phyloP scores from a whole-genome alignment of 1,140 invertebrate genomes.

The Trypoxylus dichotomus region DNA sequence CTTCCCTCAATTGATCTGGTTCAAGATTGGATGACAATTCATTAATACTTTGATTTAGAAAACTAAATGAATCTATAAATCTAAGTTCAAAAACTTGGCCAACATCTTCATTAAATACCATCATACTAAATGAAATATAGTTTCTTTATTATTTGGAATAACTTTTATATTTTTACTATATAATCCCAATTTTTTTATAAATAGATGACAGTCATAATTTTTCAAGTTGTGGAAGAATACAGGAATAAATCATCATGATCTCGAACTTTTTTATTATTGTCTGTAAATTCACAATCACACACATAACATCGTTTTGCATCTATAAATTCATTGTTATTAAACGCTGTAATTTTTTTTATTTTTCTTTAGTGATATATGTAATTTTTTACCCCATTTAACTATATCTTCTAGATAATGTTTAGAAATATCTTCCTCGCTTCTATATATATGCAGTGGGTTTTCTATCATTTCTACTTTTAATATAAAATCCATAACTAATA shows the following conservation, averaged over 20 bases:
- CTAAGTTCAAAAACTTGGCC: conserved; percentile 33
- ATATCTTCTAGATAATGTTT: conserved; percentile 14
- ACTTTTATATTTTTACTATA: conserved; percentile 34
- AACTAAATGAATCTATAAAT: conserved; percentile 45
- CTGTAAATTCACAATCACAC: conserved; percentile 29
- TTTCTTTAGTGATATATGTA: conserved; percentile 14
- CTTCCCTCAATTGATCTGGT: background rate
- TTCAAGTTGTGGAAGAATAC: conserved; percentile 39
- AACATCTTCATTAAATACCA: conserved; percentile 29
- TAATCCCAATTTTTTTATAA: conserved; percentile 37
- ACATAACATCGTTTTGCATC: conserved; percentile 29
- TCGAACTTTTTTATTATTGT: conserved; percentile 23
- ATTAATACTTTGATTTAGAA: too few relatives aligned
- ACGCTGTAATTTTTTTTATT: background rate
- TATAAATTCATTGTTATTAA: too few relatives aligned
- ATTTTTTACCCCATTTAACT: conserved; percentile 11
- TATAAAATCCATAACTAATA: conserved; percentile 12
- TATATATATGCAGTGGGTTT: conserved; percentile 10
- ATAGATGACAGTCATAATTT: conserved; percentile 39
- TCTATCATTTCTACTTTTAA: conserved; percentile 11
- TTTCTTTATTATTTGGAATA: conserved; percentile 40
- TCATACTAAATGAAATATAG: conserved; percentile 42
- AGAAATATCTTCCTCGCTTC: conserved; percentile 9
- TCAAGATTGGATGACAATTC: conserved; percentile 39
- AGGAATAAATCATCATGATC: conserved; percentile 36